These are phyloP conservation scores for Silurus aristotelis DNA, from an alignment of 2,797 vertebrate species.

Conservation along the genomic window DNA sequence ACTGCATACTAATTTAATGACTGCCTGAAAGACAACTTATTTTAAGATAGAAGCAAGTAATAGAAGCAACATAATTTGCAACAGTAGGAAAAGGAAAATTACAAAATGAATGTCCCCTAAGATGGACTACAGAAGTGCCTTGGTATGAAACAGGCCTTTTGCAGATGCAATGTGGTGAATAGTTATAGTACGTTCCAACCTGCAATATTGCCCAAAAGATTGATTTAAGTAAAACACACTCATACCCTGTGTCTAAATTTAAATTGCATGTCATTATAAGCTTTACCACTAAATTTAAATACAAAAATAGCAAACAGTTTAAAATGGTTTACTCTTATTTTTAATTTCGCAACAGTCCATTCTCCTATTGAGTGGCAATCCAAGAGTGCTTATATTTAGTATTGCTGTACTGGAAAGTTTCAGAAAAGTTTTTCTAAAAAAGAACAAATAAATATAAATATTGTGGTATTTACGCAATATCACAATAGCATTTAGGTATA, in stretches of 20 bases:
- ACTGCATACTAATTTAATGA: conserved; percentile 31
- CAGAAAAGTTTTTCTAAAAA: too few species aligned
- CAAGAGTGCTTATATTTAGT: background rate
- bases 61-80: background rate
- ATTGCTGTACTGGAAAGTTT: background rate
- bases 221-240: background rate
- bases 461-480: too few species aligned
- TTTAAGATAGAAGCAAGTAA: background rate
- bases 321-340: background rate
- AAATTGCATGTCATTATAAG: background rate
- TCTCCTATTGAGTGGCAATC: background rate
- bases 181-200: background rate
- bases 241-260: background rate
- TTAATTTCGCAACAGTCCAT: background rate
- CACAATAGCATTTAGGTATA: background rate
- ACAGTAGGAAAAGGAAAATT: background rate
- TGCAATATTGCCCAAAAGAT: background rate
- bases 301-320: background rate
- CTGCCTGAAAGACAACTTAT: conserved; percentile 26
- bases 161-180: background rate
- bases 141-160: conserved; percentile 1
- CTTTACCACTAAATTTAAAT: background rate
- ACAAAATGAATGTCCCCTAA: background rate
- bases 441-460: background rate
- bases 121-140: background rate